phyloP scores from a whole-genome alignment of 2,113 vertebrate species.

The Emydura subglobosa region DNA sequence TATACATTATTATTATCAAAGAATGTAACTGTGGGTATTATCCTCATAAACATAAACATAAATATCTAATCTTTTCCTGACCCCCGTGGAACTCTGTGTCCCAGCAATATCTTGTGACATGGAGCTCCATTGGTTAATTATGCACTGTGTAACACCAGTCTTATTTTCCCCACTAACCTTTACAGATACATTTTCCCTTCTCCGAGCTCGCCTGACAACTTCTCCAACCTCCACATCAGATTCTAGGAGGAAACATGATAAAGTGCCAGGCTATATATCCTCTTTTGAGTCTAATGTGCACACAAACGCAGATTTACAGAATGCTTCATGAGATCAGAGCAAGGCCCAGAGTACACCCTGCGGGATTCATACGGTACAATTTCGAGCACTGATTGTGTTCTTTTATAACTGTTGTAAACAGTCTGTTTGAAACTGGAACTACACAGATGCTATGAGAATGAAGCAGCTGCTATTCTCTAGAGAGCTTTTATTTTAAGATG shows the following conservation, averaged over 20 bases:
- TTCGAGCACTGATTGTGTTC: neutral
- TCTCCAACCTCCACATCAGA: neutral
- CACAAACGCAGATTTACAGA: fast-evolving
- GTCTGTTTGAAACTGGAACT: neutral
- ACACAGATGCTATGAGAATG: neutral
- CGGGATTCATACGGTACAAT: neutral
- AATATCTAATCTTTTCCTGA: neutral
- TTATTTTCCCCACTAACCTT: neutral
- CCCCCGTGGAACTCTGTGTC: neutral
- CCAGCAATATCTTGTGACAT: neutral
- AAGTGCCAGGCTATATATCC: fast-evolving
- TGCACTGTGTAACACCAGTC: neutral
- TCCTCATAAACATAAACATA: neutral
- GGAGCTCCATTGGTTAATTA: neutral
- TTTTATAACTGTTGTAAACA: neutral
- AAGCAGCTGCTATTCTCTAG: neutral
- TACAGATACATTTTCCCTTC: neutral
- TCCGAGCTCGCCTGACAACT: neutral
- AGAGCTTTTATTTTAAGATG: neutral
- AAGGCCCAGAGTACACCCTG: neutral
- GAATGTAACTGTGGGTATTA: neutral
- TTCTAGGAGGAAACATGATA: neutral
- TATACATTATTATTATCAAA: neutral
- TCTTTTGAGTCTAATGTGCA: fast-evolving
- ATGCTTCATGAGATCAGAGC: fast-evolving